phyloP scores from a whole-genome alignment of 2,797 vertebrate species.

The Moxostoma hubbsi region DNA sequence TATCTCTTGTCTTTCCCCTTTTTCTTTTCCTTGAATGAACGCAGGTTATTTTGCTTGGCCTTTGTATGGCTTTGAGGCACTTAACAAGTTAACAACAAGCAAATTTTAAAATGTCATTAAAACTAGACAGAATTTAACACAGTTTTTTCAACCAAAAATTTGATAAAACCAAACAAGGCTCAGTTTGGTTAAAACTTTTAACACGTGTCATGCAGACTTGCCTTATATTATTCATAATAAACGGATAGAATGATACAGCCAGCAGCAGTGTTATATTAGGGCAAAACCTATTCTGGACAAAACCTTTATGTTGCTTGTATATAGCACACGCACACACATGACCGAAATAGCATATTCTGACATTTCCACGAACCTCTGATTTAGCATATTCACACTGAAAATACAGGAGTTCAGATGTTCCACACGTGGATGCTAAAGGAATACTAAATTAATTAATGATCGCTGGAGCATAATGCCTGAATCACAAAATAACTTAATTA shows the following conservation, averaged over 20 bases:
- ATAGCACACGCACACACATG: not conserved
- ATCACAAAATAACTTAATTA: slow-evolving; percentile 49
- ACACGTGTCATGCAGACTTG: not conserved
- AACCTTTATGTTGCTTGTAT: not conserved
- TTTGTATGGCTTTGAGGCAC: not conserved
- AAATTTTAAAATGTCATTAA: not conserved
- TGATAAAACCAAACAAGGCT: not conserved
- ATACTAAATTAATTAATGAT: slow-evolving; percentile 42
- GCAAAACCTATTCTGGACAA: not conserved
- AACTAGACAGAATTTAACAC: not conserved
- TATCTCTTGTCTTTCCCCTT: slow-evolving; percentile 3
- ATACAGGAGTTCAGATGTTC: slow-evolving; percentile 10
- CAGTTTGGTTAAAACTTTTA: not conserved
- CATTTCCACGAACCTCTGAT: slow-evolving; percentile 15
- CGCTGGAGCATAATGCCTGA: slow-evolving; percentile 27
- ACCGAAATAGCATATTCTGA: slow-evolving; percentile 8
- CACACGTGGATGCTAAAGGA: slow-evolving; percentile 13
- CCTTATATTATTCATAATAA: not conserved
- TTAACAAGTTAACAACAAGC: too few species aligned
- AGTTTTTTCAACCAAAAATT: not conserved
- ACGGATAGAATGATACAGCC: not conserved
- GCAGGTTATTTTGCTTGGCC: not conserved
- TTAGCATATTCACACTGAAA: slow-evolving; percentile 7
- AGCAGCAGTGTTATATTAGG: not conserved
- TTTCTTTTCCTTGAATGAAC: slow-evolving; percentile 1